These are phyloP conservation scores for Microtus obscurus DNA, from an alignment of 2,797 vertebrate genomes.

Conservation along the genomic window DNA sequence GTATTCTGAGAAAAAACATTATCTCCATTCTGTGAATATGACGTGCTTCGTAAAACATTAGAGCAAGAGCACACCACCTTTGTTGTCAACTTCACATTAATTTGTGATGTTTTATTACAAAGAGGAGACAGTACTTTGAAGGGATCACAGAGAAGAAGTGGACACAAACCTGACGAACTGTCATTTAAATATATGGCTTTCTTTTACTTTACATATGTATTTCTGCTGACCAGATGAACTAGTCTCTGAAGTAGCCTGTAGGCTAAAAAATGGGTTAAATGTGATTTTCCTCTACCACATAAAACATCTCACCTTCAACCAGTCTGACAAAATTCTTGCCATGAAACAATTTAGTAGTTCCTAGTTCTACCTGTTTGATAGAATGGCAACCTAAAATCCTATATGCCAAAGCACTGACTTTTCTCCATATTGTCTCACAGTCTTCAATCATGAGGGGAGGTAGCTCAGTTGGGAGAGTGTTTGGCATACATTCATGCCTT, in stretches of 20 bases:
- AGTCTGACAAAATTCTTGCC: background rate
- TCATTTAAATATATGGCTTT: slow-evolving; percentile 18
- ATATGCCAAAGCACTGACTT: background rate
- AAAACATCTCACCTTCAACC: background rate
- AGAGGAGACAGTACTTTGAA: fast-evolving
- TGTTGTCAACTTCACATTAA: background rate
- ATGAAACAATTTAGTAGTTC: slow-evolving; percentile 42
- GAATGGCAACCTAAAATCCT: background rate
- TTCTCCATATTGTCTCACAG: slow-evolving; percentile 23
- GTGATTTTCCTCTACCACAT: background rate
- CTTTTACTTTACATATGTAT: background rate
- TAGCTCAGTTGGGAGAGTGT: background rate
- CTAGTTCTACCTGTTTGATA: slow-evolving; percentile 22
- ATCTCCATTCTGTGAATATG: background rate
- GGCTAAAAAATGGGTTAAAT: background rate
- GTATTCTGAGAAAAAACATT: background rate
- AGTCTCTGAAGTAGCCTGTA: background rate
- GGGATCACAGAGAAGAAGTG: background rate
- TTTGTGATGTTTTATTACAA: background rate
- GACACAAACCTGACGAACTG: background rate
- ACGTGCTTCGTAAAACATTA: background rate
- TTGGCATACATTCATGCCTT: no score
- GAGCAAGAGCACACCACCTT: background rate
- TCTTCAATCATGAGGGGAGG: background rate
- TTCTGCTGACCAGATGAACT: slow-evolving; percentile 26